A percentile compares a stretch with the other conserved stretches of the same genome.
These are phyloP conservation scores for Odontophorus gujanensis DNA, from an alignment of 2,113 vertebrate species.

Conservation along the genomic window DNA sequence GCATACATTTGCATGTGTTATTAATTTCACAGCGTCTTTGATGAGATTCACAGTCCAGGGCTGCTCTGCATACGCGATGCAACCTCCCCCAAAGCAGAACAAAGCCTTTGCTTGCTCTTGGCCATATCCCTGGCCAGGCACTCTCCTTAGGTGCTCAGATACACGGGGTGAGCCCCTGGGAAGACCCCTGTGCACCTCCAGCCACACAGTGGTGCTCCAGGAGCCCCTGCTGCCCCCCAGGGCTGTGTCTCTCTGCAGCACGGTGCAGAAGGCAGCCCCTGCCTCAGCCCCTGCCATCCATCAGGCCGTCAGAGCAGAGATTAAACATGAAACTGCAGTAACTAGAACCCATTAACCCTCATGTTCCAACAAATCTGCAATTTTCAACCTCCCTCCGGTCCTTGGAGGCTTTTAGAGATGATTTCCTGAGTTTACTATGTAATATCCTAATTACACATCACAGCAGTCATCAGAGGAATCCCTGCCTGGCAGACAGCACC, in stretches of 20 bases:
- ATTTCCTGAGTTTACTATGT: background rate
- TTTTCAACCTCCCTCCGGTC: background rate
- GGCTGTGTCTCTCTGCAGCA: background rate
- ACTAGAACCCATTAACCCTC: background rate
- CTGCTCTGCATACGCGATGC: background rate
- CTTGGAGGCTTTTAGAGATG: background rate
- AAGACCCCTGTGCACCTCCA: background rate
- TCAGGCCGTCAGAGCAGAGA: background rate
- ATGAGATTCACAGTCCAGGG: background rate
- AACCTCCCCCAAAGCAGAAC: background rate
- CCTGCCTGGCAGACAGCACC: background rate
- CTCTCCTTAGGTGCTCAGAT: background rate
- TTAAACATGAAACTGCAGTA: background rate
- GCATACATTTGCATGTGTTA: conserved; percentile 58
- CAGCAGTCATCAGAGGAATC: background rate
- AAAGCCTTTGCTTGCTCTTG: background rate
- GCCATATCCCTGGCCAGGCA: background rate
- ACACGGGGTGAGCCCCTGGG: too few relatives aligned
- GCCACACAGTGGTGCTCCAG: background rate
- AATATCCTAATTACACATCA: background rate
- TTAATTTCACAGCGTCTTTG: conserved; percentile 32
- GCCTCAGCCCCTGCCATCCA: background rate
- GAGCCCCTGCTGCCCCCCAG: background rate
- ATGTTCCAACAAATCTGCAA: background rate
- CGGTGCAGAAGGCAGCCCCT: background rate